Evolutionary conservation across 2,113 vertebrate genomes (phyloP).

Genomic region (Myotis brandtii): DNA sequence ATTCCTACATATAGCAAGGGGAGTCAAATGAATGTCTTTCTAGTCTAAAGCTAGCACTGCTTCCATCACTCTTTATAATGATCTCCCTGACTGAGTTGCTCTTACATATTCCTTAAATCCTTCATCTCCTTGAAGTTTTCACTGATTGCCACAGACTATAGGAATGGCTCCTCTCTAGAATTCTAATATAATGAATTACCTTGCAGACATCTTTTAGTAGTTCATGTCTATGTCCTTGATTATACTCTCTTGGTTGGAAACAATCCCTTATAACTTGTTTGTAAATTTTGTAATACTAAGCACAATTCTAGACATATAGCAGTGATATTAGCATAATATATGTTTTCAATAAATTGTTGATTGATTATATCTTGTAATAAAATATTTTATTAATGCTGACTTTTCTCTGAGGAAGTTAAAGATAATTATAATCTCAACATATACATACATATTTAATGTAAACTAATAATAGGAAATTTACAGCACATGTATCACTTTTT

Average conservation of each 20-base stretch:
- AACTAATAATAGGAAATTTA: not conserved
- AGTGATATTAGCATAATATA: not conserved
- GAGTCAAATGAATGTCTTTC: not conserved
- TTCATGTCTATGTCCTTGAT: not conserved
- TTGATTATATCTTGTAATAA: constrained; percentile 23
- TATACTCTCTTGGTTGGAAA: not conserved
- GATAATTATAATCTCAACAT: not conserved
- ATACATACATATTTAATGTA: constrained; percentile 12
- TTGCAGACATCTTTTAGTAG: not conserved
- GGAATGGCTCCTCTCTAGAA: fast-evolving
- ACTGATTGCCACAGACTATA: not conserved
- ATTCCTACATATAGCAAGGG: not conserved
- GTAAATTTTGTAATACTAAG: not conserved
- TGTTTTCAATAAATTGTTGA: not conserved
- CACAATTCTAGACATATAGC: not conserved
- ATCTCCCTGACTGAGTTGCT: not conserved
- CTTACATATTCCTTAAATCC: not conserved
- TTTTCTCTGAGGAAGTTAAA: not conserved
- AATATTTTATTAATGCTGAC: not conserved
- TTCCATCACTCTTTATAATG: not conserved
- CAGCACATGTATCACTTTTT: not conserved
- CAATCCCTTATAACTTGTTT: not conserved
- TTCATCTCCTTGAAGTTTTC: not conserved
- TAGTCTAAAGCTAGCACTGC: not conserved
- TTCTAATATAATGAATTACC: not conserved